These are phyloP conservation scores for Megalopta genalis DNA, from an alignment of 1,140 invertebrate species.

Conservation along the genomic window DNA sequence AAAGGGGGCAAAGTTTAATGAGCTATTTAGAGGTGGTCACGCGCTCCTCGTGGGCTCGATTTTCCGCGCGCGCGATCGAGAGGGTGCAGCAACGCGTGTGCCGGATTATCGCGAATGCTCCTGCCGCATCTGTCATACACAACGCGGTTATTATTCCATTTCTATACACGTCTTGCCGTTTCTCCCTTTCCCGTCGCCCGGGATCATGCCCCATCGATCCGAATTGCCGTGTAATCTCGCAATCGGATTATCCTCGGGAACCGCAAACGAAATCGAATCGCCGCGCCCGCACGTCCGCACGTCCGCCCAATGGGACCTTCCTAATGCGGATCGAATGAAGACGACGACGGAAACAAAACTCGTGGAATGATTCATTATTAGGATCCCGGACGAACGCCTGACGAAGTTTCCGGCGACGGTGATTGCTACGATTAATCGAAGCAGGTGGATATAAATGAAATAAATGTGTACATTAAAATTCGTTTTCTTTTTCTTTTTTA, in stretches of 20 bases:
- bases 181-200: constrained; percentile 25
- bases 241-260: constrained; percentile 56
- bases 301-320: background rate
- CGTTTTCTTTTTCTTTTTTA: too few relatives aligned
- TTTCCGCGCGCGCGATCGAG: constrained; percentile 5
- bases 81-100: constrained; percentile 28
- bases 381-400: too few relatives aligned
- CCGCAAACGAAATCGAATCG: constrained; percentile 36
- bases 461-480: too few relatives aligned
- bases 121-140: constrained; percentile 67
- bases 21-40: constrained; percentile 17
- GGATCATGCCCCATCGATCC: constrained; percentile 32
- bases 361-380: background rate
- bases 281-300: background rate
- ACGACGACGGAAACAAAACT: background rate
- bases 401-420: too few relatives aligned
- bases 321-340: background rate
- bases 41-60: background rate
- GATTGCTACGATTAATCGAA: too few relatives aligned
- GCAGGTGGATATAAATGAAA: too few relatives aligned
- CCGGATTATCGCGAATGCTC: constrained; percentile 61
- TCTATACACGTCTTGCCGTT: constrained; percentile 48
- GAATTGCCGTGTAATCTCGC: constrained; percentile 49
- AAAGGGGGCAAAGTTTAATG: constrained; percentile 5
- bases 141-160: constrained; percentile 67